phyloP scores from a whole-genome alignment of 2,113 vertebrate species.

The Poeciliopsis retropinna region DNA sequence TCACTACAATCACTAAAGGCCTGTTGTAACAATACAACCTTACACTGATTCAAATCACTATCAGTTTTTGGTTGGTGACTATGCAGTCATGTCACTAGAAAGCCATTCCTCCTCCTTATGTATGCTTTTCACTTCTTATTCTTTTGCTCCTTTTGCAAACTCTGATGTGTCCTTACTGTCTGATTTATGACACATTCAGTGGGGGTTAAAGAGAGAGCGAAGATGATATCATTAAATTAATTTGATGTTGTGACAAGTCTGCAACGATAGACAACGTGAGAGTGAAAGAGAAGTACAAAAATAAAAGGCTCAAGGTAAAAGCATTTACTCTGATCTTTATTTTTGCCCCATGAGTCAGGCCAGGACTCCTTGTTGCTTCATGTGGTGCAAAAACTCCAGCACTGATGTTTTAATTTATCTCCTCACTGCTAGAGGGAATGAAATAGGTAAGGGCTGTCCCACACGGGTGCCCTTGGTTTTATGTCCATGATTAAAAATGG shows the following conservation, averaged over 20 bases:
- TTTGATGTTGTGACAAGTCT: constrained; percentile 35
- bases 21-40: constrained; percentile 42
- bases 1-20: constrained; percentile 42
- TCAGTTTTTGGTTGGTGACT: constrained; percentile 32
- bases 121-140: constrained; percentile 1
- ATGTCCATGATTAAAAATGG: constrained; percentile 52
- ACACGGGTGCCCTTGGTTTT: constrained; percentile 21
- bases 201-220: constrained; percentile 52
- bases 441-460: constrained; percentile 14
- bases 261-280: constrained; percentile 20
- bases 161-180: constrained; percentile 1
- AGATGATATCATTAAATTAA: constrained; percentile 25
- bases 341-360: constrained; percentile 25
- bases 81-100: background rate
- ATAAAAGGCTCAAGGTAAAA: background rate
- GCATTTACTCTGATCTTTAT: constrained; percentile 8
- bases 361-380: constrained; percentile 12
- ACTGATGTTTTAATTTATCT: constrained; percentile 6
- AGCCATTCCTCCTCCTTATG: constrained; percentile 1
- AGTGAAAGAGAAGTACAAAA: background rate
- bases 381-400: constrained; percentile 20
- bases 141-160: constrained; percentile 11
- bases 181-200: constrained; percentile 29
- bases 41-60: constrained; percentile 25
- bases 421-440: background rate